phyloP scores from a whole-genome alignment of 2,888 invertebrate genomes.

The Mythimna ferrago region DNA sequence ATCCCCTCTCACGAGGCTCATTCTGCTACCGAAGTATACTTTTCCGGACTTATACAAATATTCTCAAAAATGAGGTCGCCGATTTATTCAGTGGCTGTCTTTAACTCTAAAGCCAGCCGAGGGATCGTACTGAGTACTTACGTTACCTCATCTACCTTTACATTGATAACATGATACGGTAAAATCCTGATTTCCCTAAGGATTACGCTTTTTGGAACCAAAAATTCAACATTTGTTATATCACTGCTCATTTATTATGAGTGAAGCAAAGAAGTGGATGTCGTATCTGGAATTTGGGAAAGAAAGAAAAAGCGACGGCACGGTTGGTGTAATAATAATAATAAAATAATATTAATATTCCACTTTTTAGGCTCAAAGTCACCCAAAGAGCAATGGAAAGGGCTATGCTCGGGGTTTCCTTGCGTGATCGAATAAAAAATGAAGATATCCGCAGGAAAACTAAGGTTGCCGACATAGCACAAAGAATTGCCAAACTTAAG shows the following conservation, averaged over 20 bases:
- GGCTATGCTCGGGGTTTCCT: too few relatives aligned
- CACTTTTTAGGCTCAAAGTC: too few relatives aligned
- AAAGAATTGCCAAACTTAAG: too few relatives aligned
- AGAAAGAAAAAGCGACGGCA: background rate
- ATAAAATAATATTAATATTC: too few relatives aligned
- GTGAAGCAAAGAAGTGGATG: conserved; percentile 27
- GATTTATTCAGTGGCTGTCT: conserved; percentile 45
- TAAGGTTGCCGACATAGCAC: too few relatives aligned
- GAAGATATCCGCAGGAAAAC: too few relatives aligned
- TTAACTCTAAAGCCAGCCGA: conserved; percentile 43
- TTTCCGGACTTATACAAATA: conserved; percentile 13
- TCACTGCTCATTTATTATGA: conserved; percentile 42
- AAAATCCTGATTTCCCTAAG: conserved; percentile 54
- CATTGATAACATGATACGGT: conserved; percentile 52
- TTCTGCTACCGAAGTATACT: conserved; percentile 1
- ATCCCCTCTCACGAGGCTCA: background rate
- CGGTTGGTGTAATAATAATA: too few relatives aligned
- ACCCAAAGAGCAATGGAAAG: too few relatives aligned
- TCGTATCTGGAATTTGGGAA: conserved; percentile 20
- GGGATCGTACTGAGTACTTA: conserved; percentile 43
- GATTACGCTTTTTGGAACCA: conserved; percentile 45
- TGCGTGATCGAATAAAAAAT: too few relatives aligned
- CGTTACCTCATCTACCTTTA: conserved; percentile 47
- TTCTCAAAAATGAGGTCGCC: conserved; percentile 18
- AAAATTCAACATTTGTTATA: conserved; percentile 48